Evolutionary conservation across 2,113 vertebrate species (phyloP).

Genomic region (Apodemus sylvaticus): DNA sequence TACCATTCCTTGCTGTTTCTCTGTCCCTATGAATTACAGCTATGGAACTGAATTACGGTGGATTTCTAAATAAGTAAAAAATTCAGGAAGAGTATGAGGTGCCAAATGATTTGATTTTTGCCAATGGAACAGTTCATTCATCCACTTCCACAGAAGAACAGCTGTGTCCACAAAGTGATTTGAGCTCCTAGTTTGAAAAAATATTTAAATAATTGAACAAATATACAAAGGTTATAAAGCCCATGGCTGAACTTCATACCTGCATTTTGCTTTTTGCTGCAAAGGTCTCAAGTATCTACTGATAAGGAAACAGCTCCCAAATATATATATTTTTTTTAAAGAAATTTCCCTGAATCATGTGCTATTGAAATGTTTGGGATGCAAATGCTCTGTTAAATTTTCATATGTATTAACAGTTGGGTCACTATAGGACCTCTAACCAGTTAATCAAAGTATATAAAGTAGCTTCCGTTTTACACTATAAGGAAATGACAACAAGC

Average conservation of each 20-base stretch:
- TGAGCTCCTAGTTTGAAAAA: neutral
- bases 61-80: neutral
- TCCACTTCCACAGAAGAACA: neutral
- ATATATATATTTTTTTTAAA: neutral
- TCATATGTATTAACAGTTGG: neutral
- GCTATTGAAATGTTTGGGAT: neutral
- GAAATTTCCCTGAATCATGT: neutral
- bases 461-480: neutral
- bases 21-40: neutral
- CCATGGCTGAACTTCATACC: neutral
- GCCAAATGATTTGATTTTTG: neutral
- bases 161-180: conserved; percentile 22
- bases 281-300: neutral
- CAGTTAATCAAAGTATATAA: neutral
- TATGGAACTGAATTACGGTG: neutral
- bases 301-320: neutral
- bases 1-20: neutral
- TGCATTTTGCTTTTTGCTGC: neutral
- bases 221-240: neutral
- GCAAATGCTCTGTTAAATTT: neutral
- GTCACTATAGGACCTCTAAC: neutral
- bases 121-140: neutral
- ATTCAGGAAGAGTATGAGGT: neutral
- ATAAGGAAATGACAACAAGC: neutral
- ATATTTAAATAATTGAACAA: neutral